Evolutionary conservation across 2,113 vertebrate genomes (phyloP).

Genomic region (Sapayoa aenigma): DNA sequence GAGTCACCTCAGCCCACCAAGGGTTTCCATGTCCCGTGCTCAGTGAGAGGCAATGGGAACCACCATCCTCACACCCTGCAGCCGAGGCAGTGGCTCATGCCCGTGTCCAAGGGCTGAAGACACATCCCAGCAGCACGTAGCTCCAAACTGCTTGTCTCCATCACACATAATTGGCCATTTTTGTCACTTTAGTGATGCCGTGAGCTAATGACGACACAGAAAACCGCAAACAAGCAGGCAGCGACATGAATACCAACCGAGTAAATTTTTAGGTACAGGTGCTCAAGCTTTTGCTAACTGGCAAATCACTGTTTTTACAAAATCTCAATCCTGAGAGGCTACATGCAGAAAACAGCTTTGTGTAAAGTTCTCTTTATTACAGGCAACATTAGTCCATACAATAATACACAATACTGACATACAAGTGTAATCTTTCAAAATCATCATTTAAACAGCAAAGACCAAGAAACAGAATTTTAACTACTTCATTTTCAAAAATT

Average conservation of each 20-base stretch:
- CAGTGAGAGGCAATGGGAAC: background rate
- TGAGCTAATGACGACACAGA: background rate
- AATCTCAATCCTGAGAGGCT: conserved; percentile 36
- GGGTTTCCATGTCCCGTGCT: background rate
- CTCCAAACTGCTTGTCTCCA: background rate
- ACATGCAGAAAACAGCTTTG: conserved; percentile 57
- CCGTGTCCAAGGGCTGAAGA: background rate
- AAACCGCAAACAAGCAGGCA: background rate
- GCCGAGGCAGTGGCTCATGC: background rate
- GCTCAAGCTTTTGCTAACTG: conserved; percentile 32
- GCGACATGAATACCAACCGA: background rate
- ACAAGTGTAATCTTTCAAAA: conserved; percentile 79
- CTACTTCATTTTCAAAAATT: conserved; percentile 77
- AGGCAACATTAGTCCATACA: conserved; percentile 80
- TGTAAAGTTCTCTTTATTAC: conserved; percentile 82
- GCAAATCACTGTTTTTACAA: conserved; percentile 27
- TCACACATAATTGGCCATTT: background rate
- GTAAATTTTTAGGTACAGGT: background rate
- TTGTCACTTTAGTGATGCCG: background rate
- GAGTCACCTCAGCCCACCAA: accelerated
- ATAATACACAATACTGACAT: conserved; percentile 80
- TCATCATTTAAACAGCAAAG: conserved; percentile 77
- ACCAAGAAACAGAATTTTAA: conserved; percentile 78
- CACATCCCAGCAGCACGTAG: accelerated
- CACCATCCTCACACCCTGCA: background rate